Evolutionary conservation across 2,888 invertebrate species (phyloP).

Genomic region (Theretra japonica): DNA sequence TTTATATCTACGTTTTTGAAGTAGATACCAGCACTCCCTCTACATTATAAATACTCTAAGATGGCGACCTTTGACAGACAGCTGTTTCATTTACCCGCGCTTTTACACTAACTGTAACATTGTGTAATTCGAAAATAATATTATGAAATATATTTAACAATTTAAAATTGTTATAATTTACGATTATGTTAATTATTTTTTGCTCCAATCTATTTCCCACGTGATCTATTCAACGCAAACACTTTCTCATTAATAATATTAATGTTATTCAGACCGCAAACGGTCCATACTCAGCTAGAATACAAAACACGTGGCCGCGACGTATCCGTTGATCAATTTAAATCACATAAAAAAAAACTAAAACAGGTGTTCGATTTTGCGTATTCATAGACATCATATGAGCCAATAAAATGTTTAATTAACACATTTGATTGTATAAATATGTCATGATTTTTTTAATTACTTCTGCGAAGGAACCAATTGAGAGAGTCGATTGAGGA

Average conservation of each 20-base stretch:
- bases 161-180: too few species aligned
- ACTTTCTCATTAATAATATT: slow-evolving; percentile 6
- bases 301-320: slow-evolving; percentile 7
- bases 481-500: background rate
- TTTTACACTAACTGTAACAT: too few species aligned
- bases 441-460: slow-evolving; percentile 38
- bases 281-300: background rate
- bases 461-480: slow-evolving; percentile 30
- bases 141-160: too few species aligned
- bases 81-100: background rate
- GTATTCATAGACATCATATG: slow-evolving; percentile 5
- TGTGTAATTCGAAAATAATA: too few species aligned
- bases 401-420: slow-evolving; percentile 41
- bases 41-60: too few species aligned
- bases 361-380: slow-evolving; percentile 9
- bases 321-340: background rate
- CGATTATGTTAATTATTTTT: background rate
- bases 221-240: background rate
- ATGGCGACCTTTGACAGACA: background rate
- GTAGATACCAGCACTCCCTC: too few species aligned
- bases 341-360: background rate
- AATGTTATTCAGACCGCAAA: background rate
- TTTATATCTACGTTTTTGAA: too few species aligned
- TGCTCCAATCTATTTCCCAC: background rate
- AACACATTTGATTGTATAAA: slow-evolving; percentile 37